Base-by-base conservation (phyloP, 2,797 vertebrate species). In the Antrozous pallidus region DNA sequence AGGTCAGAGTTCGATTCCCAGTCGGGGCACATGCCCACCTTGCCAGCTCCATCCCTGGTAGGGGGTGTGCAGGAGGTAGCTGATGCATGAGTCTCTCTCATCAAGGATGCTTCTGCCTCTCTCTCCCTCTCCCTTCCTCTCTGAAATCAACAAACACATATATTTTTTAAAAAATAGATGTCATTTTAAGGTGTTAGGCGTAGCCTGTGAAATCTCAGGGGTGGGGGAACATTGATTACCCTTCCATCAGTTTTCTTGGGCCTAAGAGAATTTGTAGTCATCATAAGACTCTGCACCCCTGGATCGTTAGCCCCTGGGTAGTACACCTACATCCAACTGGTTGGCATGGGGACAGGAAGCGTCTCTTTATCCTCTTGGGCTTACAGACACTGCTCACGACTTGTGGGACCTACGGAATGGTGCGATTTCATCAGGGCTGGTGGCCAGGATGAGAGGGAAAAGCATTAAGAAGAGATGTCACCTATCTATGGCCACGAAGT, bases 401-500 rank as follows among this genome's bases (percentile, higher is more conserved):
- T 80, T 75, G 47, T 17, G 90, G 86, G 82, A 88, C 89, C 88
- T 58, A 81, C 91, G 89, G 90, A 95, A 96, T 91, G 90, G 63
- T 96, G 81, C 5, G 81, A 82, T 96, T 96, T 97, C 91, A 84
- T 96, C 90, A 95, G 78, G 79, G 82, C 47, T 40, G 81, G 84
- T 96, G 88, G 94, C 92, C 82, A 94, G 97, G 81, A 96, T 95
- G 90, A 86, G 63, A 94, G 95, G 83, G 63, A 75, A 93, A 90
- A 94, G 65, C 56, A n/a, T 88, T 89, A 79, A 51, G 73, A 92
- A 78, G 87, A 84, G 70, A 63, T 16, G 18, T 77, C 47, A 24
- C 20, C 5, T 36, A 56, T 33, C 77, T 74, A 8, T 0, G 2
- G 51, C 36, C 70, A n/a, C 56, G n/a, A 45, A 0, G 2, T 33